Evolutionary conservation across 2,888 invertebrate species (phyloP).

Genomic region (Chrysolina americana): DNA sequence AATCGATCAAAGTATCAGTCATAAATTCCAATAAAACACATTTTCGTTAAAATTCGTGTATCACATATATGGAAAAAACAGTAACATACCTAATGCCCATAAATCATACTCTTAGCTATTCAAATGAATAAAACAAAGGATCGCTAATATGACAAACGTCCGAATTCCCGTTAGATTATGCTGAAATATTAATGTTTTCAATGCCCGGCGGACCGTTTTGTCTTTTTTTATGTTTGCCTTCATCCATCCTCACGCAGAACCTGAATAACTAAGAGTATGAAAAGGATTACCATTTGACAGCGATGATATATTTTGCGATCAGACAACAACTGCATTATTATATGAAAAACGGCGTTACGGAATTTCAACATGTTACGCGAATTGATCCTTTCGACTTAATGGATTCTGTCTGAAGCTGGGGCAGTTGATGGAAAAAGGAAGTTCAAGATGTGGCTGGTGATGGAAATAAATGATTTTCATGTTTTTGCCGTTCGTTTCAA

Average conservation of each 20-base stretch:
- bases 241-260: conserved; percentile 6
- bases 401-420: conserved; percentile 7
- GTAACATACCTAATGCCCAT: neutral
- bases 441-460: conserved; percentile 19
- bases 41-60: neutral
- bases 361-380: conserved; percentile 10
- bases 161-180: conserved; percentile 19
- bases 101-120: conserved; percentile 13
- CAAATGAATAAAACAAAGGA: conserved; percentile 17
- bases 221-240: conserved; percentile 24
- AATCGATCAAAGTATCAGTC: no score
- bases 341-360: conserved; percentile 31
- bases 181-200: conserved; percentile 28
- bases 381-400: conserved; percentile 27
- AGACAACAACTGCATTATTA: conserved; percentile 50
- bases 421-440: conserved; percentile 15
- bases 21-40: neutral
- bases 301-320: conserved; percentile 51
- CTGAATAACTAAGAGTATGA: conserved; percentile 36
- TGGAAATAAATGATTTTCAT: conserved; percentile 15
- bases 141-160: conserved; percentile 28
- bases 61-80: neutral
- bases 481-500: neutral
- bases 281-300: conserved; percentile 54
- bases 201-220: conserved; percentile 19